These are phyloP conservation scores for Triplophysa bombifrons DNA, from an alignment of 2,797 vertebrate genomes.

Conservation along the genomic window DNA sequence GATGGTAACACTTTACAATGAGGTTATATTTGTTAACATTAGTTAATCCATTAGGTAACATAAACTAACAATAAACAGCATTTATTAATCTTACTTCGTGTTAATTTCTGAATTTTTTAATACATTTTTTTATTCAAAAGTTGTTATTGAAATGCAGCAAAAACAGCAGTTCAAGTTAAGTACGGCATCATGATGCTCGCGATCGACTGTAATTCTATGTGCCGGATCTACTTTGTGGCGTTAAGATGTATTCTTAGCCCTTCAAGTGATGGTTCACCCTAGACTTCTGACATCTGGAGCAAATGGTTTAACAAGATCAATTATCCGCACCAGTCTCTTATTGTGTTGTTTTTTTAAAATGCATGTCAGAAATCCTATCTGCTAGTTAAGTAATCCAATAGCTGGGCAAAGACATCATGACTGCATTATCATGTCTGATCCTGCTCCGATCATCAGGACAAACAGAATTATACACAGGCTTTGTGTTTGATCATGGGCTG, in stretches of 20 bases:
- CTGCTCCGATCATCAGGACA: slow-evolving; percentile 15
- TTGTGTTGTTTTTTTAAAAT: slow-evolving; percentile 38
- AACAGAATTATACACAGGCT: slow-evolving; percentile 42
- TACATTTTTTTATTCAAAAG: too few species aligned
- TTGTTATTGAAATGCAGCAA: too few species aligned
- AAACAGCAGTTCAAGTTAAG: not conserved
- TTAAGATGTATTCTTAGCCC: slow-evolving; percentile 10
- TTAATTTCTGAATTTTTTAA: too few species aligned
- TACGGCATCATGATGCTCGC: not conserved
- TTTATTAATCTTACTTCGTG: too few species aligned
- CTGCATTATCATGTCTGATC: slow-evolving; percentile 36
- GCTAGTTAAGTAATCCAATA: slow-evolving; percentile 39
- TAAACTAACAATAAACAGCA: too few species aligned
- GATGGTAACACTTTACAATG: not conserved
- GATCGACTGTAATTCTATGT: not conserved
- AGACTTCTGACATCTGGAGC: slow-evolving; percentile 34
- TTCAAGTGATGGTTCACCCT: not conserved
- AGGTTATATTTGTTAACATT: too few species aligned
- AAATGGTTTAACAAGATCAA: slow-evolving; percentile 41
- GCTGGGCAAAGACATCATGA: slow-evolving; percentile 37
- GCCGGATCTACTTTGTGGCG: slow-evolving; percentile 22
- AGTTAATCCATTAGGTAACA: too few species aligned
- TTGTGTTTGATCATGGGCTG: slow-evolving; percentile 41
- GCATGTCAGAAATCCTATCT: slow-evolving; percentile 40
- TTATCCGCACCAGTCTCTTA: slow-evolving; percentile 37